Evolutionary conservation across 2,888 invertebrate genomes (phyloP), one percentile per base, ranked within the genome.

Genomic region (Glaucopsyche alexis): DNA sequence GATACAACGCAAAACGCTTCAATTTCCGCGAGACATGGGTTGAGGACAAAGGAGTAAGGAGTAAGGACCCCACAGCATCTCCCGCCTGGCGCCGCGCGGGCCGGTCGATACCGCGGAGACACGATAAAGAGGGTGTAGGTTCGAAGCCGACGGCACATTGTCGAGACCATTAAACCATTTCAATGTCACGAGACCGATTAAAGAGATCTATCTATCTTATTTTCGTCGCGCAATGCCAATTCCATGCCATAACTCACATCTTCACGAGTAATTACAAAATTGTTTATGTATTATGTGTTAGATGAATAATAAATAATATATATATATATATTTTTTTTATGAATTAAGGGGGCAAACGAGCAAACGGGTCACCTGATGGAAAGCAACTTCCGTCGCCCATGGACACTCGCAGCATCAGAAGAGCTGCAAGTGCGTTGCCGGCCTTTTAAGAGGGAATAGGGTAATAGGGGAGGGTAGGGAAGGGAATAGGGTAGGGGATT

Each of bases 91-190:
- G 29, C 60, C 60, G 29, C 14, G 29, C 60, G 29, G 55, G 60
- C 60, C 60, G 60, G 60, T 60, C 60, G 60, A 60, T 60, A 60
- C 55, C 60, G 29, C 38, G 60, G 60, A 60, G 55, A 60, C 19
- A 60, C n/a, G 55, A 13, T 55, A 19, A 55, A 16, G 55, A 60
- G 60, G 60, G 60, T 60, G 60, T 13, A 14, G 60, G 29, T 38
- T 60, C 29, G 6, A 38, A 7, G 60, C 11, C 19, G 55, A 13
- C 60, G 71, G 60, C 7, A 60, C 16, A 42, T 69, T 14, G 60
- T 45, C 71, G 71, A 19, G 55, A 71, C 71, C 7, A 11, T 49
- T 11, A 38, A 6, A 4, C 60, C 60, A 38, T 38, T 60, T 14
- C 60, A 60, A 60, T 60, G 71, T 45, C 19, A 71, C 60, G 6